A percentile compares a stretch with the other conserved stretches of the same genome.
phyloP scores from a whole-genome alignment of 1,140 invertebrate genomes.

The Drosophila paulistorum region DNA sequence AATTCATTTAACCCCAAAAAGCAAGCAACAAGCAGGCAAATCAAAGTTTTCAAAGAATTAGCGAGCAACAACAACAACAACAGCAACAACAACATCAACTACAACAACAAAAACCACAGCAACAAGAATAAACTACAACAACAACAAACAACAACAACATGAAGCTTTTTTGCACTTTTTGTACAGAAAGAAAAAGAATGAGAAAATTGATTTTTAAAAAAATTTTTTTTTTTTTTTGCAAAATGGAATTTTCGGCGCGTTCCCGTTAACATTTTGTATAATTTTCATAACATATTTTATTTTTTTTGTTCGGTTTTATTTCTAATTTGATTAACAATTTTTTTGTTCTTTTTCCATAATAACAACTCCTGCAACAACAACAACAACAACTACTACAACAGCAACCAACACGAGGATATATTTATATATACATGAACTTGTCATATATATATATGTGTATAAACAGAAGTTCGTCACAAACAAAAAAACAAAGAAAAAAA shows the following conservation, averaged over 20 bases:
- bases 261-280: slow-evolving; percentile 5
- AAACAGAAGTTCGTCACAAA: slow-evolving; percentile 17
- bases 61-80: slow-evolving; percentile 26
- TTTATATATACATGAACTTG: slow-evolving; percentile 32
- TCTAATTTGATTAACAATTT: slow-evolving; percentile 12
- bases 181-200: slow-evolving; percentile 26
- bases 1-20: slow-evolving; percentile 33
- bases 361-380: slow-evolving; percentile 3
- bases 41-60: slow-evolving; percentile 26
- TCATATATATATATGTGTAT: slow-evolving; percentile 23
- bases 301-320: slow-evolving; percentile 26
- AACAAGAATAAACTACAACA: slow-evolving; percentile 47
- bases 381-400: slow-evolving; percentile 4
- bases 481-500: too few relatives aligned
- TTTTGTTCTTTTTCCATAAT: slow-evolving; percentile 38
- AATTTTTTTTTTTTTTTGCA: slow-evolving; percentile 10
- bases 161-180: slow-evolving; percentile 47
- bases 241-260: slow-evolving; percentile 12
- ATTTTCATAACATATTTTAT: slow-evolving; percentile 23
- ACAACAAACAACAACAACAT: slow-evolving; percentile 39
- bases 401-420: slow-evolving; percentile 41
- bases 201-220: slow-evolving; percentile 1
- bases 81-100: slow-evolving; percentile 28
- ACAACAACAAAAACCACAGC: slow-evolving; percentile 49
- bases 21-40: slow-evolving; percentile 25